A percentile compares a stretch with the other conserved stretches of the same genome.
Evolutionary conservation across 2,113 vertebrate genomes (phyloP).

Genomic region (Muscicapa adusta): DNA sequence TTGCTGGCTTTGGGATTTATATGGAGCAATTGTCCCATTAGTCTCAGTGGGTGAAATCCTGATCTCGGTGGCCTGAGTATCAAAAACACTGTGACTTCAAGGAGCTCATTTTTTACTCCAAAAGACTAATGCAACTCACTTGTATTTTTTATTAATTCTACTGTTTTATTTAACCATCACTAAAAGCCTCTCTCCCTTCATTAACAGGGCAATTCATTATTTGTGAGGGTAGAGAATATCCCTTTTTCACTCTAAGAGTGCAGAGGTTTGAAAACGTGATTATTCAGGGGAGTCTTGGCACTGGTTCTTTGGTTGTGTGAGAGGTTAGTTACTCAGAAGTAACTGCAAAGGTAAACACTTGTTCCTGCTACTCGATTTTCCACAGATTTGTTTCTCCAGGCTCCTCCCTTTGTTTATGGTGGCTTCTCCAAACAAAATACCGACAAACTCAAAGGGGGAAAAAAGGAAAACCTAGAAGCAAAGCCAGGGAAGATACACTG

Average conservation of each 20-base stretch:
- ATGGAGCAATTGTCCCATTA: background rate
- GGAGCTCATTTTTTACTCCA: background rate
- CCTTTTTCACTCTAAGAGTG: background rate
- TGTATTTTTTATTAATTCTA: background rate
- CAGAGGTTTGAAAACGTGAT: background rate
- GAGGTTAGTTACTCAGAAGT: background rate
- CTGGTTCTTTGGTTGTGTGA: background rate
- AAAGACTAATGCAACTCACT: background rate
- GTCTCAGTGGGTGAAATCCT: background rate
- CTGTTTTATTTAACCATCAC: background rate
- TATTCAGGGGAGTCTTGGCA: background rate
- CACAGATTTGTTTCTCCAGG: background rate
- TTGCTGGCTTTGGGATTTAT: background rate
- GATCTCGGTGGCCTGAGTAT: background rate
- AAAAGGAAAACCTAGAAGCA: background rate
- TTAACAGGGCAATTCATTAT: background rate
- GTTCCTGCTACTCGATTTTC: background rate
- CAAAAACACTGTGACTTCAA: background rate
- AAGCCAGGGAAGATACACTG: background rate
- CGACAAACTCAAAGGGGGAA: background rate
- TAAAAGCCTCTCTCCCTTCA: conserved; percentile 15
- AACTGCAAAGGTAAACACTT: background rate
- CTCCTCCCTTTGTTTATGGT: background rate
- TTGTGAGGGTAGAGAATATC: background rate
- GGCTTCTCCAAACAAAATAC: background rate